phyloP scores from a whole-genome alignment of 2,888 invertebrate genomes.

The Caenorhabditis sp. region DNA sequence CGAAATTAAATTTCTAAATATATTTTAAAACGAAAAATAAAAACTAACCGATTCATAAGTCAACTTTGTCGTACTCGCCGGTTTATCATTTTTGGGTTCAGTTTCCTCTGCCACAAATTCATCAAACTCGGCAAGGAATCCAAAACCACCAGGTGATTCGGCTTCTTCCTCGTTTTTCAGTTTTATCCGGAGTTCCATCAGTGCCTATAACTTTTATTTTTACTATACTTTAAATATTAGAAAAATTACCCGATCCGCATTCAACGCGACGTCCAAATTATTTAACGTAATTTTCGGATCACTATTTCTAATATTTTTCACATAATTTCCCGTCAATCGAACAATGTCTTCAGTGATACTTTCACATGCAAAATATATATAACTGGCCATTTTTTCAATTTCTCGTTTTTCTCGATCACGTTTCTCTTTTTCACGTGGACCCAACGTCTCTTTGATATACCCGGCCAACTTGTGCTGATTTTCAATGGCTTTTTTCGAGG shows the following conservation, averaged over 20 bases:
- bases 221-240: too few species aligned
- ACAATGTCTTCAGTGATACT: conserved; percentile 64
- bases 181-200: conserved; percentile 49
- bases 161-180: conserved; percentile 50
- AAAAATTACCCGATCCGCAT: conserved; percentile 82
- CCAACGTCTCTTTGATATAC: conserved; percentile 41
- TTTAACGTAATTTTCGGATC: conserved; percentile 89
- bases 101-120: conserved; percentile 44
- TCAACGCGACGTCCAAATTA: conserved; percentile 96
- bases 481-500: conserved; percentile 13
- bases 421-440: conserved; percentile 41
- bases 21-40: too few species aligned
- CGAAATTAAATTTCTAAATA: too few species aligned
- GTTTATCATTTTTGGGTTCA: conserved; percentile 5
- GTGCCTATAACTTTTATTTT: conserved; percentile 30
- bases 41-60: conserved; percentile 48
- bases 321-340: conserved; percentile 91
- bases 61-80: conserved; percentile 6
- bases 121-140: conserved; percentile 32
- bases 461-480: conserved; percentile 40
- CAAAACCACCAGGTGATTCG: conserved; percentile 34
- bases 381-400: conserved; percentile 45
- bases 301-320: conserved; percentile 84
- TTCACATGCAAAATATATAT: conserved; percentile 47
- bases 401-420: conserved; percentile 49